Percentiles rank a stretch among this genome's conserved stretches.
These are phyloP conservation scores for Ataeniobius toweri DNA, from an alignment of 2,797 vertebrate species.

Conservation along the genomic window DNA sequence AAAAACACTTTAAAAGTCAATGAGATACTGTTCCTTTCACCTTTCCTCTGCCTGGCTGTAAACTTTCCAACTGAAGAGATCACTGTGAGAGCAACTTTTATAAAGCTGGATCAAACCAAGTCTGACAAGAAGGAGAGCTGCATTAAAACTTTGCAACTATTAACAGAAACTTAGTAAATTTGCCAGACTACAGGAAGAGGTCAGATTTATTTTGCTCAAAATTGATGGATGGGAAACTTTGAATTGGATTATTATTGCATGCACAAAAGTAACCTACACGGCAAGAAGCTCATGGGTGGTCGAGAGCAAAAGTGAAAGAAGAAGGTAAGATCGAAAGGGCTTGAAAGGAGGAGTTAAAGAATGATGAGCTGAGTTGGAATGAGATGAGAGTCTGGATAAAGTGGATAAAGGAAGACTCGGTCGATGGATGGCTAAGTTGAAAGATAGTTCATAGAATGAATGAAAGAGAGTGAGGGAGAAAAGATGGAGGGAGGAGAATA, in stretches of 20 bases:
- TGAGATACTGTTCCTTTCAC: not conserved
- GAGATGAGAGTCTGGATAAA: slow-evolving; percentile 1
- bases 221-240: too few relatives aligned
- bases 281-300: not conserved
- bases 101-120: not conserved
- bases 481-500: not conserved
- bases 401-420: slow-evolving; percentile 1
- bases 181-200: too few relatives aligned
- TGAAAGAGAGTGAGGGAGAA: not conserved
- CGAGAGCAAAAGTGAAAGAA: not conserved
- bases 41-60: not conserved
- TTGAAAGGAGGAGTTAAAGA: not conserved
- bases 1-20: not conserved
- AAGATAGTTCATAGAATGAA: not conserved
- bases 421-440: not conserved
- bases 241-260: too few relatives aligned
- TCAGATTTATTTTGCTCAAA: too few relatives aligned
- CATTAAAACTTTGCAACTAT: not conserved
- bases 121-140: not conserved
- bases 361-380: not conserved
- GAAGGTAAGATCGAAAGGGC: not conserved
- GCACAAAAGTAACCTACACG: not conserved
- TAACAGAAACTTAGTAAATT: too few relatives aligned
- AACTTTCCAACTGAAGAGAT: not conserved
- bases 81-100: not conserved